Base-by-base conservation (phyloP, 2,113 vertebrate genomes). In the Falcunculus frontatus region DNA sequence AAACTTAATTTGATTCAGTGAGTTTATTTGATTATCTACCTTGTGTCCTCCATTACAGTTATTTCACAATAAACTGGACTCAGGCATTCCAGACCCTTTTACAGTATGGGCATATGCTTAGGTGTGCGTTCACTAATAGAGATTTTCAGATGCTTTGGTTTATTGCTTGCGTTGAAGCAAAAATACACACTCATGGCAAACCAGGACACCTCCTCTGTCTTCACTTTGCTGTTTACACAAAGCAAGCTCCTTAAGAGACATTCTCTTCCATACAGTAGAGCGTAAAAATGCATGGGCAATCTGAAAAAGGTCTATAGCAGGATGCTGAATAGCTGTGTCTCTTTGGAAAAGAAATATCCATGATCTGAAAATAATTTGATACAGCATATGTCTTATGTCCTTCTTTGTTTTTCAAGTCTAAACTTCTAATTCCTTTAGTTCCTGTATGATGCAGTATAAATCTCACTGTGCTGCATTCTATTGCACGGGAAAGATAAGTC, bases 41-140 rank as follows among this genome's bases (percentile, higher is more conserved):
- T 72, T 72, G 10, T 68, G 35, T 64, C 13, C 10, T 35, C 16
- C 32, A 33, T 72, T 59, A 42, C 23, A 82, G 62, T 57, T n/a
- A 59, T 55, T 90, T 21, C 23, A 73, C 86, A 88, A 49, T 47
- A 76, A 84, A 41, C 26, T 56, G 30, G 44, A 64, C 11, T 72
- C 35, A 6, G 59, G 6, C 30, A 42, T 86, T 94, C 76, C 56
- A 86, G 44, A 30, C 9, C 33, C 27, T 35, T 84, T 73, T 80
- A 19, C 17, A 47, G 21, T 39, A 86, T 39, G 11, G 3, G 8
- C 26, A 35, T 55, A 79, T 9, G 2, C 18, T 80, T 86, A 56
- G 7, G 17, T 52, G 7, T 47, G 20, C 4, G 2, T 44, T 69
- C 0, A 0, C 3, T 83, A 64, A 35, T 3, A 39, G 5, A 35